Percentiles rank a stretch among this genome's conserved stretches.
Evolutionary conservation across 2,888 invertebrate species (phyloP).

Genomic region (Tetragonisca angustula): DNA sequence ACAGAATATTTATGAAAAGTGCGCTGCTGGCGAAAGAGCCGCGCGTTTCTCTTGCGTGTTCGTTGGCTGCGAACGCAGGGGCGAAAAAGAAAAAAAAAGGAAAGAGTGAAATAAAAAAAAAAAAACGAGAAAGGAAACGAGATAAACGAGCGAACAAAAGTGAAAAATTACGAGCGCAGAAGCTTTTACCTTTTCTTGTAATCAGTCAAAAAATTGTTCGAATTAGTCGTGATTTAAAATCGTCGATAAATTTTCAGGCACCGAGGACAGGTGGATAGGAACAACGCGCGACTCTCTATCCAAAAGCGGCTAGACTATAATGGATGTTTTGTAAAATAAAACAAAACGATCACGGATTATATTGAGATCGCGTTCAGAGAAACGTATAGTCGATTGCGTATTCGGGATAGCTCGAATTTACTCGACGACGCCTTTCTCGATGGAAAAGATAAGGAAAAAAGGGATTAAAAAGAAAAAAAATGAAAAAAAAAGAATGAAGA

Average conservation of each 20-base stretch:
- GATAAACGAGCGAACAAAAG: too few species aligned
- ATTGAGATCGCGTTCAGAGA: slow-evolving; percentile 61
- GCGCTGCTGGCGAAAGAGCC: slow-evolving; percentile 81
- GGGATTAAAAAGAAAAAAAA: slow-evolving; percentile 16
- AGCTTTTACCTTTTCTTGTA: slow-evolving; percentile 37
- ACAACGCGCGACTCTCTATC: slow-evolving; percentile 77
- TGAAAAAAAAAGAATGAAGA: slow-evolving; percentile 22
- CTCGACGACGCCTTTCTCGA: slow-evolving; percentile 65
- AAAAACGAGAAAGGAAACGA: too few species aligned
- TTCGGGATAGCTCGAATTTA: slow-evolving; percentile 59
- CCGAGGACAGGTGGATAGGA: background rate
- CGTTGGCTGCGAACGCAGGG: slow-evolving; percentile 28
- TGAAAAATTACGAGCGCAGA: background rate
- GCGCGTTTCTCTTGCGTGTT: slow-evolving; percentile 54
- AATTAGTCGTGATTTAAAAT: slow-evolving; percentile 23
- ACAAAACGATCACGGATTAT: slow-evolving; percentile 73
- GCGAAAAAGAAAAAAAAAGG: background rate
- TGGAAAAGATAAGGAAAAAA: slow-evolving; percentile 24
- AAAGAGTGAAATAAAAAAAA: background rate
- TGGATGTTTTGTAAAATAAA: slow-evolving; percentile 82
- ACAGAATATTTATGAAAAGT: slow-evolving; percentile 84
- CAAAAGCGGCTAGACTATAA: slow-evolving; percentile 81
- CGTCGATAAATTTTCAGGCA: slow-evolving; percentile 20
- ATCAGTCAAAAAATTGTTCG: slow-evolving; percentile 29
- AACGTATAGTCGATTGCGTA: slow-evolving; percentile 61